A percentile compares a stretch with the other conserved stretches of the same genome.
phyloP scores from a whole-genome alignment of 2,113 vertebrate species.

The Heterotilapia buettikoferi region DNA sequence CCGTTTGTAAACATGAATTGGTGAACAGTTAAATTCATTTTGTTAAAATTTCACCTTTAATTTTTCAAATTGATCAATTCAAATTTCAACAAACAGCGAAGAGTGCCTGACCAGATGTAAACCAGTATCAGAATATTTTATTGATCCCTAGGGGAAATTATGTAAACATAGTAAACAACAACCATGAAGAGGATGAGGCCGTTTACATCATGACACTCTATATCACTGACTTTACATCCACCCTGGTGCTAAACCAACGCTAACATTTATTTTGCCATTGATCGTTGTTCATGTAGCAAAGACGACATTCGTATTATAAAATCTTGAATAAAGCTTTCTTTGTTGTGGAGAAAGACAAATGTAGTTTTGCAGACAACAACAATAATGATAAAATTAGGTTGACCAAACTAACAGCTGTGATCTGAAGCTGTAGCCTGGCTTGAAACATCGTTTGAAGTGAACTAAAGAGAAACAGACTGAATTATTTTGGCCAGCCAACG shows the following conservation, averaged over 20 bases:
- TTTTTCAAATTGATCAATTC: too few species aligned
- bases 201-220: neutral
- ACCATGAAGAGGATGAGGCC: neutral
- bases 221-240: neutral
- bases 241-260: neutral
- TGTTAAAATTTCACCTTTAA: neutral
- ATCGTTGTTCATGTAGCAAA: neutral
- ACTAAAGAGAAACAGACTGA: neutral
- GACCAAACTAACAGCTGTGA: neutral
- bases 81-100: neutral
- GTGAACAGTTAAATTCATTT: neutral
- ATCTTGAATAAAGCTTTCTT: neutral
- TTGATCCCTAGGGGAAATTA: neutral
- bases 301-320: neutral
- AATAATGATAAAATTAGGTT: neutral
- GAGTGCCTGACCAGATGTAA: too few species aligned
- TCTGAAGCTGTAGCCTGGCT: neutral
- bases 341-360: neutral
- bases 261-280: neutral
- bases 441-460: neutral
- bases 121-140: neutral
- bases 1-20: neutral
- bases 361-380: neutral
- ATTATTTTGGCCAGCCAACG: neutral
- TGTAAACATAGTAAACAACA: neutral